Base-by-base conservation (phyloP, 2,113 vertebrate genomes). In the Dasyornis broadbenti region DNA sequence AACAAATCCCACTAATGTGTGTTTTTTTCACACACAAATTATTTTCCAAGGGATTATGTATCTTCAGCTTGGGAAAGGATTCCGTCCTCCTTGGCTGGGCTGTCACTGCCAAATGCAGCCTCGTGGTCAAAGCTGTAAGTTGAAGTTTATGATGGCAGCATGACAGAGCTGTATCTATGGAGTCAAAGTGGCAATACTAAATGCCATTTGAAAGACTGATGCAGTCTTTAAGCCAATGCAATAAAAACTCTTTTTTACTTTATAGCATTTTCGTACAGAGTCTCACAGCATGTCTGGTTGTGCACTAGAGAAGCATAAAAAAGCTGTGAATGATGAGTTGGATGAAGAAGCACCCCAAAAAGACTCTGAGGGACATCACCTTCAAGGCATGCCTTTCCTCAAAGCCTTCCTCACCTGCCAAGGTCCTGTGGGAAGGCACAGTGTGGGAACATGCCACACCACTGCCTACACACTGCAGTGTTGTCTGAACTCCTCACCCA, bases 161-260 rank as follows among this genome's bases (percentile, higher is more conserved):
- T 95, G 92, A 94, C 94, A 95, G 80, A 80, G 70, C 73, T 92
- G 66, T 94, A 53, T 87, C 90, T 78, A 35, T 49, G 49, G 84
- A 94, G 91, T 95, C 94, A 92, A 84, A 94, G 79, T 82, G 86
- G 84, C 91, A 76, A 78, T 47, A 45, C 70, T 94, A 95, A 96
- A 95, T 10, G 72, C 85, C 86, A 85, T 94, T 92, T 92, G 89
- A 94, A 94, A 96, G 96, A 97, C 75, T 93, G 77, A 95, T 95
- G 94, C 75, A 88, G 89, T 80, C 96, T 89, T 91, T 92, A 94
- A 94, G 79, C 72, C 1, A 0, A 63, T 35, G 77, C 77, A 80
- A 63, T 89, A 88, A 83, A 95, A 87, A 13, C 83, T 87, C 85
- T 86, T 83, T 63, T 85, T 81, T 60, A 45, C 54, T 96, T 95